Base-by-base conservation (phyloP, 2,797 vertebrate species). In the Clarias pachynema region DNA sequence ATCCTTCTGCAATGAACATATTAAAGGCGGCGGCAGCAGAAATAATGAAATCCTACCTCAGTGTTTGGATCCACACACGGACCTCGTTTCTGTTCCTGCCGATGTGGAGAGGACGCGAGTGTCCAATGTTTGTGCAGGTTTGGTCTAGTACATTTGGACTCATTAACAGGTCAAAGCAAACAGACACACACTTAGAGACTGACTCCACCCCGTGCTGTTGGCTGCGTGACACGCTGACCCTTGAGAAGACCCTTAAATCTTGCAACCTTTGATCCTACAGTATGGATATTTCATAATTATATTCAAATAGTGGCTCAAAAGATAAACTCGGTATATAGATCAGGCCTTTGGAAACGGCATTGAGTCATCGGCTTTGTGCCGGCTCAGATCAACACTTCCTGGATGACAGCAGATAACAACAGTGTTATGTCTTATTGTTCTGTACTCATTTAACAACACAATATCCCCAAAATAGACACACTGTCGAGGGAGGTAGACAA, bases 81-180 rank as follows among this genome's bases (percentile, higher is more conserved):
- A 83, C 26, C 81, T n/a, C 79, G 72, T 70, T 59, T 53, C 75
- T 62, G 44, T 49, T 65, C 69, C 66, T 65, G 60, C 22, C 56
- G 81, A 53, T 56, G 34, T 40, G 72, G n/a, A 15, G 69, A 29
- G 70, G 66, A 31, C 22, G 34, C 4, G 49, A 14, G 12, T 85
- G 82, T 87, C 81, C 86, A 84, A 57, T 86, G 73, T 78, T 73
- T 79, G 78, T 49, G 65, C 78, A 49, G n/a, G 29, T 78, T 56
- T 37, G 29, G 18, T 81, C 62, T 59, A 10, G 29, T 29, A 79
- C 86, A 75, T 84, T 88, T 86, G 31, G 49, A 82, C 86, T 86
- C 83, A 57, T 86, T 53, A 65, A 81, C 75, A 85, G 84, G 75
- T 86, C 83, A 87, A 88, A 80, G 74, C 83, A 88, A 86, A 89